phyloP scores from a whole-genome alignment of 2,888 invertebrate genomes.

The Herminia tarsipennalis region DNA sequence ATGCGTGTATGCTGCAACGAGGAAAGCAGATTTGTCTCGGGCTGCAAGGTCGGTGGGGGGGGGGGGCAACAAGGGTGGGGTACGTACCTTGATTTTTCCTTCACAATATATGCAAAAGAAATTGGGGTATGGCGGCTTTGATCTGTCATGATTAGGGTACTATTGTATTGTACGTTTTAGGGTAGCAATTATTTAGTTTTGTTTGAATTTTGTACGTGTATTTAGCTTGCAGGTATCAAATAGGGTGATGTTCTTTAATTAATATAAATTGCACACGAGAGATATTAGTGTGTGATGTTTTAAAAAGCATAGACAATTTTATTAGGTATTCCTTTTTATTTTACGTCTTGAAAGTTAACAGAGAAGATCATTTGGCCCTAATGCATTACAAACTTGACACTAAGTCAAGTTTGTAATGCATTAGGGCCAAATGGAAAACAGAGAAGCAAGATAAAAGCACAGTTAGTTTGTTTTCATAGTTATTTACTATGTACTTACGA shows the following conservation, averaged over 20 bases:
- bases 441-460: too few species aligned
- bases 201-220: conserved; percentile 5
- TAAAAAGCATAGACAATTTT: too few species aligned
- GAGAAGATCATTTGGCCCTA: too few species aligned
- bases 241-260: too few species aligned
- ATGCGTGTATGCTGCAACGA: conserved; percentile 31
- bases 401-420: too few species aligned
- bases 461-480: too few species aligned
- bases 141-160: conserved; percentile 21
- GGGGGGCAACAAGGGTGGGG: conserved; percentile 7
- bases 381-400: too few species aligned
- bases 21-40: conserved; percentile 47
- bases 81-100: conserved; percentile 30
- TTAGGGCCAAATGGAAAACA: too few species aligned
- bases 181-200: conserved; percentile 11
- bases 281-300: too few species aligned
- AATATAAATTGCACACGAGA: neutral
- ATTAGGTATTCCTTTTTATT: too few species aligned
- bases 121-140: conserved; percentile 27
- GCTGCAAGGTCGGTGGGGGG: conserved; percentile 44
- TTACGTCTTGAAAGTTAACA: too few species aligned
- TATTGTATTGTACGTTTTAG: conserved; percentile 13
- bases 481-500: too few species aligned
- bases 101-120: conserved; percentile 38
- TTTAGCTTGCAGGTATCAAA: neutral